phyloP scores from a whole-genome alignment of 2,113 vertebrate species.

The Glaucomys volans region DNA sequence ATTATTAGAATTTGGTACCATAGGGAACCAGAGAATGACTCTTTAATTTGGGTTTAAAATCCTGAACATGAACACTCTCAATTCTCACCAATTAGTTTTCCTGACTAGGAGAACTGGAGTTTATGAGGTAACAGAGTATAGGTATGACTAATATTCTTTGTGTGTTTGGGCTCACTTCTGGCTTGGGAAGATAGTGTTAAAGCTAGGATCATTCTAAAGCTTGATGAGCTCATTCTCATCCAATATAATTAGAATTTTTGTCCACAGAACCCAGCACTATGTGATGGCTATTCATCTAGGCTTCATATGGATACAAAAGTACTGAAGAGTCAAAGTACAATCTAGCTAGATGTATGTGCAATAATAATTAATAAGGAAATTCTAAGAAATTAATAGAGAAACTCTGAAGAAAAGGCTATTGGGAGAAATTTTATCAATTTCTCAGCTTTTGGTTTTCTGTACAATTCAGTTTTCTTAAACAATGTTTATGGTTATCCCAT shows the following conservation, averaged over 20 bases:
- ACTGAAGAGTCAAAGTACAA: not conserved
- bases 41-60: not conserved
- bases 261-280: not conserved
- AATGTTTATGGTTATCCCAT: not conserved
- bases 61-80: not conserved
- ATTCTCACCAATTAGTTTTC: not conserved
- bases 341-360: not conserved
- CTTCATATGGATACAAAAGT: not conserved
- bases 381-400: not conserved
- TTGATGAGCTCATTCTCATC: not conserved
- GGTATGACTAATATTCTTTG: not conserved
- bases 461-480: not conserved
- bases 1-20: not conserved
- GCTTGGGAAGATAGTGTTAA: not conserved
- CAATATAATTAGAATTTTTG: not conserved
- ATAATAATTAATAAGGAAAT: not conserved
- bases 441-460: not conserved
- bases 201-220: not conserved
- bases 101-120: not conserved
- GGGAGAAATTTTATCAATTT: not conserved
- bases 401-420: not conserved
- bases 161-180: not conserved
- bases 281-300: too few species aligned
- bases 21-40: not conserved
- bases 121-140: not conserved